phyloP scores from a whole-genome alignment of 2,797 vertebrate species.

The Melanotaenia nigrans region DNA sequence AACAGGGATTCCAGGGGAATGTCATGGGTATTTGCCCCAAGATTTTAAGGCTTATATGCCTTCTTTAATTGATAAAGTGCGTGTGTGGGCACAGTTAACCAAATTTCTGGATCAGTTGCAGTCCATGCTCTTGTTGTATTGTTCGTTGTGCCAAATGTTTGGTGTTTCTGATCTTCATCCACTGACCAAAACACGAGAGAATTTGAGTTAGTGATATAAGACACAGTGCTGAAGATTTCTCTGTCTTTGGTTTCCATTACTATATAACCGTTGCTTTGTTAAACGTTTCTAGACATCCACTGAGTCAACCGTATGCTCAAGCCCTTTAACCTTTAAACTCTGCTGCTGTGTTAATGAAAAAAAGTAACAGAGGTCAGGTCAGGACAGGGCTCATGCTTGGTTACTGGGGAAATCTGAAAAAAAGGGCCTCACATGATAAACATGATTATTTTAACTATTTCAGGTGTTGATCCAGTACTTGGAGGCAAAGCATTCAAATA shows the following conservation, averaged over 20 bases:
- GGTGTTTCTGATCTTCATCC: not conserved
- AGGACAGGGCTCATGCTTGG: constrained; percentile 2
- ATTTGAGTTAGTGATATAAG: constrained; percentile 9
- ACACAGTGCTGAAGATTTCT: constrained; percentile 22
- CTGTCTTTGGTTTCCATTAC: constrained; percentile 3
- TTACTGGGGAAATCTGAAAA: constrained; percentile 30
- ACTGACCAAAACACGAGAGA: not conserved
- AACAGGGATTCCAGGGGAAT: constrained; percentile 45
- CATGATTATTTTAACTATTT: not conserved
- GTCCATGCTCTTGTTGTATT: not conserved
- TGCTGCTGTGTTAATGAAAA: constrained; percentile 38
- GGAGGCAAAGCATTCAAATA: not conserved
- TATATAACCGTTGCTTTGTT: constrained; percentile 50
- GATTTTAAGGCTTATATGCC: constrained; percentile 21
- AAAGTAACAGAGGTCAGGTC: constrained; percentile 35
- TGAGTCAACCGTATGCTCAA: constrained; percentile 1
- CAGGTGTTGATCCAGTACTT: not conserved
- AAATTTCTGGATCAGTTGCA: not conserved
- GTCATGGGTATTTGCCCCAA: constrained; percentile 32
- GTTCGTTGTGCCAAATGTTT: not conserved
- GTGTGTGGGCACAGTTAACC: not conserved
- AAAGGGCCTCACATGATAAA: not conserved
- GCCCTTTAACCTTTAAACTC: constrained; percentile 59
- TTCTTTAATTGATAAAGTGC: constrained; percentile 36
- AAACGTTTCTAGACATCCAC: constrained; percentile 34